Percentiles rank a stretch among this genome's conserved stretches.
phyloP scores from a whole-genome alignment of 2,113 vertebrate species.

The Symphodus melops region DNA sequence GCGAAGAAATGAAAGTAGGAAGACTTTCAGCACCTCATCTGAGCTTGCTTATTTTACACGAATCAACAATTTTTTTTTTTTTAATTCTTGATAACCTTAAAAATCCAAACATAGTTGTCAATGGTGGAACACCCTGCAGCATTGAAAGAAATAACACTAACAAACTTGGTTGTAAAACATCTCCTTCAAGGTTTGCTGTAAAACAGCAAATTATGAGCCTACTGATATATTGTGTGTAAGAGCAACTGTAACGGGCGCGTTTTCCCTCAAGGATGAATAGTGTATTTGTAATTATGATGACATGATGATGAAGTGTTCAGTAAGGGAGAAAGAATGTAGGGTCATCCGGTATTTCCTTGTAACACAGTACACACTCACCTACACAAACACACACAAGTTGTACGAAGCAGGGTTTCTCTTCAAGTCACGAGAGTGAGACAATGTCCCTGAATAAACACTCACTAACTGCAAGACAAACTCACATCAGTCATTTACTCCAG shows the following conservation, averaged over 20 bases:
- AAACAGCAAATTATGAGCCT: not conserved
- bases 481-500: conserved; percentile 27
- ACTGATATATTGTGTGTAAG: too few relatives aligned
- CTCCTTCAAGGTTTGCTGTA: conserved; percentile 22
- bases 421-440: not conserved
- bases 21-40: not conserved
- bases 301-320: not conserved
- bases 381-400: not conserved
- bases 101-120: too few relatives aligned
- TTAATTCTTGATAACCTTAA: too few relatives aligned
- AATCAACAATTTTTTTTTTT: too few relatives aligned
- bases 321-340: not conserved
- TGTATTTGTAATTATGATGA: too few relatives aligned
- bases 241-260: too few relatives aligned
- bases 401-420: not conserved
- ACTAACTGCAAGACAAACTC: conserved; percentile 17
- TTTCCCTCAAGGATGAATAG: too few relatives aligned
- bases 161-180: not conserved
- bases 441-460: conserved; percentile 21
- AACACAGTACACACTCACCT: not conserved
- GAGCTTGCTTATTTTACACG: too few relatives aligned
- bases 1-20: conserved; percentile 25
- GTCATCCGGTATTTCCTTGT: conserved; percentile 7
- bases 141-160: not conserved
- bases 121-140: too few relatives aligned